Evolutionary conservation across 1,140 invertebrate genomes (phyloP).

Genomic region (Caenorhabditis brenneri): DNA sequence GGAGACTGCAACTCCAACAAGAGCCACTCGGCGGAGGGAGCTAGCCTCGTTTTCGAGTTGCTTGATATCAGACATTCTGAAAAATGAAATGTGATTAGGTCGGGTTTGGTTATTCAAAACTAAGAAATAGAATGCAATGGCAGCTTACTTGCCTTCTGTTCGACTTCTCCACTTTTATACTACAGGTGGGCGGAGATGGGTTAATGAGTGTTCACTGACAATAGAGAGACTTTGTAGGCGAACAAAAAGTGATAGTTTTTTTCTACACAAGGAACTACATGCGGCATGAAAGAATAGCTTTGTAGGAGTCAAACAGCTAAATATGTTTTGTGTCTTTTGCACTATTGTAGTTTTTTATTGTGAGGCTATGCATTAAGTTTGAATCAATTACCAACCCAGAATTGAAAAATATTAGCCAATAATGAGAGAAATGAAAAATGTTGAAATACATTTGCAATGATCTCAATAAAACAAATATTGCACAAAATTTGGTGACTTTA

Average conservation of each 20-base stretch:
- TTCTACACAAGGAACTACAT: constrained; percentile 23
- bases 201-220: constrained; percentile 32
- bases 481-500: too few relatives aligned
- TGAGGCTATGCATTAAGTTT: not conserved
- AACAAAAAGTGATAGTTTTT: constrained; percentile 32
- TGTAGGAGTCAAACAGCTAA: not conserved
- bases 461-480: too few relatives aligned
- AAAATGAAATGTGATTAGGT: not conserved
- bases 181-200: constrained; percentile 21
- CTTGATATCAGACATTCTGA: constrained; percentile 46
- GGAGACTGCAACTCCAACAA: constrained; percentile 55
- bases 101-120: not conserved
- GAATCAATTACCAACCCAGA: too few relatives aligned
- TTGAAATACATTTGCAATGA: too few relatives aligned
- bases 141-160: not conserved
- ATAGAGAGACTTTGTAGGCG: not conserved
- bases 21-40: constrained; percentile 52
- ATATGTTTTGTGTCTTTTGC: constrained; percentile 5
- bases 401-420: too few relatives aligned
- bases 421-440: too few relatives aligned
- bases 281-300: not conserved
- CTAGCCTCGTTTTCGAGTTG: constrained; percentile 48
- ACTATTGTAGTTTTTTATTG: not conserved
- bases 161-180: not conserved
- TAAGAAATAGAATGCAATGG: not conserved